Conservation (phyloP, 2,888 invertebrate genomes). For the Rhingia campestris region DNA sequence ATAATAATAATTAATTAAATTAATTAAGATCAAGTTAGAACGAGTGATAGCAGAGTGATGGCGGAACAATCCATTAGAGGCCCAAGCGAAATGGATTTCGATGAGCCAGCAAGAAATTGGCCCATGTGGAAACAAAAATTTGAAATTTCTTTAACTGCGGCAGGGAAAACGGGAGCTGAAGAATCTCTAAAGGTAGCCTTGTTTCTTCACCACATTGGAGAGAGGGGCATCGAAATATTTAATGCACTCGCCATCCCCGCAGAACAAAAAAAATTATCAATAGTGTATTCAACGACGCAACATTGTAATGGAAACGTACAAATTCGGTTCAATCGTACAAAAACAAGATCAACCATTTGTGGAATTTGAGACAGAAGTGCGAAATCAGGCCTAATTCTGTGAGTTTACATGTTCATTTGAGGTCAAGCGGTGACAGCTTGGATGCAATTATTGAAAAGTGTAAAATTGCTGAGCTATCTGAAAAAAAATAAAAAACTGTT, state of each 20-base stretch:
- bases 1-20: neutral
- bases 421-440: slow-evolving; percentile 33
- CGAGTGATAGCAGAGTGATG: slow-evolving; percentile 18
- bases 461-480: too few species aligned
- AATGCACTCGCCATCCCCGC: slow-evolving; percentile 14
- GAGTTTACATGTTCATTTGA: too few species aligned
- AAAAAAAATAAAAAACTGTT: slow-evolving; percentile 4
- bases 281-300: slow-evolving; percentile 41
- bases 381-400: slow-evolving; percentile 37
- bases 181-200: slow-evolving; percentile 37
- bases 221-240: too few species aligned
- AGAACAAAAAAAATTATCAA: slow-evolving; percentile 15
- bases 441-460: too few species aligned
- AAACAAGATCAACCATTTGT: too few species aligned
- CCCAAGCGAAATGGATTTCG: slow-evolving; percentile 24
- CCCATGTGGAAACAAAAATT: too few species aligned
- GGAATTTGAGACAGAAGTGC: too few species aligned
- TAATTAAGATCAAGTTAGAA: neutral
- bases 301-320: slow-evolving; percentile 33
- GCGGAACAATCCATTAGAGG: slow-evolving; percentile 43
- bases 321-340: slow-evolving; percentile 27
- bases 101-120: too few species aligned
- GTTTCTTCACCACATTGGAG: slow-evolving; percentile 42
- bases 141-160: too few species aligned
- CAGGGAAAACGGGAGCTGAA: too few species aligned